These are phyloP conservation scores for Melipona bicolor DNA, from an alignment of 2,888 invertebrate species.

Conservation along the genomic window DNA sequence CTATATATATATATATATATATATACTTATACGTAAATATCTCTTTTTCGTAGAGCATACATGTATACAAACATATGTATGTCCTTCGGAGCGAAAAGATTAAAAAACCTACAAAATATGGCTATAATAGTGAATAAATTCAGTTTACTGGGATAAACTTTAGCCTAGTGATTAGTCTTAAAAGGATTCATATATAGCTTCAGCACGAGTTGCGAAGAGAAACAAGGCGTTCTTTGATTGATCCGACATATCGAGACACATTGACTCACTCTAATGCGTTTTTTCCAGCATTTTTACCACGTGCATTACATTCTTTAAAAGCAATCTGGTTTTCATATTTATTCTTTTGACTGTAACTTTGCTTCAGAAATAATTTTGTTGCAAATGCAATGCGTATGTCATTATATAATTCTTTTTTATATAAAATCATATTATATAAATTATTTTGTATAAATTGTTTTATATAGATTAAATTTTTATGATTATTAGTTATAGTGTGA, in stretches of 20 bases:
- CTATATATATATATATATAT: too few relatives aligned
- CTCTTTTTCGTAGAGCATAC: too few relatives aligned
- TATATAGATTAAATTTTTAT: too few relatives aligned
- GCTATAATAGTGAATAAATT: background rate
- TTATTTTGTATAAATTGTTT: too few relatives aligned
- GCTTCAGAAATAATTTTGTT: background rate
- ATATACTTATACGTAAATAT: too few relatives aligned
- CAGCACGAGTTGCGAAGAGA: background rate
- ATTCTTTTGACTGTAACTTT: background rate
- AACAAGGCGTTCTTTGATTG: slow-evolving; percentile 1
- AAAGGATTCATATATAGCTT: background rate
- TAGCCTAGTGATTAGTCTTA: background rate
- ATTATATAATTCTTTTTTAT: too few relatives aligned
- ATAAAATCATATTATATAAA: too few relatives aligned
- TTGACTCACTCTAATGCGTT: background rate
- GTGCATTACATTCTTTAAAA: background rate
- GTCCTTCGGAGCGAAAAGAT: too few relatives aligned
- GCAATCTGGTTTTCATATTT: background rate
- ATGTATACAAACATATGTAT: too few relatives aligned
- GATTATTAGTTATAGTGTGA: too few relatives aligned
- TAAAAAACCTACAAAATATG: background rate
- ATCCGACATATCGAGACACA: background rate
- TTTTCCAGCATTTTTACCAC: background rate
- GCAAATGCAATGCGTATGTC: too few relatives aligned
- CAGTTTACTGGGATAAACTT: background rate